Evolutionary conservation across 2,888 invertebrate genomes (phyloP).

Genomic region (Diploptera punctata): DNA sequence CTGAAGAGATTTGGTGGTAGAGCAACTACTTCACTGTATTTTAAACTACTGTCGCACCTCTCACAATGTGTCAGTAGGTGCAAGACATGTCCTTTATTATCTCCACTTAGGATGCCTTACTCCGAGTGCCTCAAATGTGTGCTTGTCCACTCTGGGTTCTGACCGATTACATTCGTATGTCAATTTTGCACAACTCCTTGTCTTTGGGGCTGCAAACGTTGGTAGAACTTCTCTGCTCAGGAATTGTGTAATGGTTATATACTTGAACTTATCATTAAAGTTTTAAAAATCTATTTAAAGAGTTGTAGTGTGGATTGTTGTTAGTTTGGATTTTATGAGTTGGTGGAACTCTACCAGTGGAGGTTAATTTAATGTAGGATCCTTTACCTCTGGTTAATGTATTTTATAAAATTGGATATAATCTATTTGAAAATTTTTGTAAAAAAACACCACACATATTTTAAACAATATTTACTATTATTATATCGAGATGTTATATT

Average conservation of each 20-base stretch:
- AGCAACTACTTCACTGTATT: slow-evolving; percentile 33
- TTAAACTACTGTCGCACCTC: slow-evolving; percentile 38
- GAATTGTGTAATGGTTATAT: background rate
- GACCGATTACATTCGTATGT: slow-evolving; percentile 36
- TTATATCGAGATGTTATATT: slow-evolving; percentile 27
- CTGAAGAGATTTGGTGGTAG: slow-evolving; percentile 30
- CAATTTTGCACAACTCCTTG: slow-evolving; percentile 39
- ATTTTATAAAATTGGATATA: slow-evolving; percentile 30
- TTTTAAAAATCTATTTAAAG: too few relatives aligned
- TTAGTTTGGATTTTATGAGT: background rate
- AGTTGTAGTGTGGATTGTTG: too few relatives aligned
- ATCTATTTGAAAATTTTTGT: slow-evolving; percentile 20
- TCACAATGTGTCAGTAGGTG: slow-evolving; percentile 35
- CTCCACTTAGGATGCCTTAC: slow-evolving; percentile 44
- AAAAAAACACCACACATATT: slow-evolving; percentile 24
- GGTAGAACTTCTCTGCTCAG: slow-evolving; percentile 17
- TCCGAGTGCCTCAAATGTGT: slow-evolving; percentile 43
- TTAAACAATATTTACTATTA: slow-evolving; percentile 29
- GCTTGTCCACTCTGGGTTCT: slow-evolving; percentile 42
- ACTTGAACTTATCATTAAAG: too few relatives aligned
- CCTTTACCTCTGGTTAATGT: slow-evolving; percentile 24
- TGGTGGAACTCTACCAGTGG: slow-evolving; percentile 24
- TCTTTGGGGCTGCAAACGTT: slow-evolving; percentile 34
- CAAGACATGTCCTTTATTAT: slow-evolving; percentile 39
- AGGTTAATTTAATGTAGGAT: slow-evolving; percentile 14